Percentiles rank a stretch among this genome's conserved stretches.
These are phyloP conservation scores for Drosophila eugracilis DNA, from an alignment of 1,140 invertebrate genomes.

Conservation along the genomic window DNA sequence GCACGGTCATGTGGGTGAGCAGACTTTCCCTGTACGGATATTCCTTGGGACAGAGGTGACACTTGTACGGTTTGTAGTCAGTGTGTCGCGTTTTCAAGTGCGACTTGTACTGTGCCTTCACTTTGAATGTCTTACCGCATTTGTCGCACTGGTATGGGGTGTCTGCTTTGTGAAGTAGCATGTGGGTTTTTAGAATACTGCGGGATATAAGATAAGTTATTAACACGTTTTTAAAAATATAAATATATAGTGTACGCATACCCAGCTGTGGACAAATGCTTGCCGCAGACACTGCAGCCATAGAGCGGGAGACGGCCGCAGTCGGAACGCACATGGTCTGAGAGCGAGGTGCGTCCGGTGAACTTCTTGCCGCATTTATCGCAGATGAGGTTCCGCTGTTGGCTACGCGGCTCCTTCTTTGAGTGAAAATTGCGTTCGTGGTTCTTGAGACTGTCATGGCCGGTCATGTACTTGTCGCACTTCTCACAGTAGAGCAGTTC, in stretches of 20 bases:
- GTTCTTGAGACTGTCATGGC: slow-evolving; percentile 81
- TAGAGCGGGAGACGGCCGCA: slow-evolving; percentile 81
- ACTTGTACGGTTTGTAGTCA: slow-evolving; percentile 89
- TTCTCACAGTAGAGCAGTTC: slow-evolving; percentile 84
- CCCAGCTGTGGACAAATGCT: slow-evolving; percentile 83
- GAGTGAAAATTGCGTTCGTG: slow-evolving; percentile 74
- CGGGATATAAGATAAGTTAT: neutral
- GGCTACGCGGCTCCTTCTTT: slow-evolving; percentile 66
- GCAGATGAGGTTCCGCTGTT: slow-evolving; percentile 83
- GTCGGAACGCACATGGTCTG: slow-evolving; percentile 83
- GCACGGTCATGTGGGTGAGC: slow-evolving; percentile 85
- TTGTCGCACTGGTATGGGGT: slow-evolving; percentile 83
- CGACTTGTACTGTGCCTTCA: slow-evolving; percentile 89
- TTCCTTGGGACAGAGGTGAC: slow-evolving; percentile 86
- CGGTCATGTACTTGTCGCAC: slow-evolving; percentile 84
- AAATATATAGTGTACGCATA: neutral
- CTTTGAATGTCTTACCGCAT: slow-evolving; percentile 84
- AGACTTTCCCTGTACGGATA: slow-evolving; percentile 86
- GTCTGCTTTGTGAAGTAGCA: slow-evolving; percentile 82
- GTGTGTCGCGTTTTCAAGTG: slow-evolving; percentile 88
- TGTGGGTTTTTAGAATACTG: slow-evolving; percentile 82
- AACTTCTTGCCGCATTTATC: slow-evolving; percentile 85
- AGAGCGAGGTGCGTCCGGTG: slow-evolving; percentile 78
- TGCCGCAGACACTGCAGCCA: slow-evolving; percentile 81
- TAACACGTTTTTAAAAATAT: neutral